Base-by-base conservation (phyloP, 2,797 vertebrate species). In the Gobionotothen gibberifrons region DNA sequence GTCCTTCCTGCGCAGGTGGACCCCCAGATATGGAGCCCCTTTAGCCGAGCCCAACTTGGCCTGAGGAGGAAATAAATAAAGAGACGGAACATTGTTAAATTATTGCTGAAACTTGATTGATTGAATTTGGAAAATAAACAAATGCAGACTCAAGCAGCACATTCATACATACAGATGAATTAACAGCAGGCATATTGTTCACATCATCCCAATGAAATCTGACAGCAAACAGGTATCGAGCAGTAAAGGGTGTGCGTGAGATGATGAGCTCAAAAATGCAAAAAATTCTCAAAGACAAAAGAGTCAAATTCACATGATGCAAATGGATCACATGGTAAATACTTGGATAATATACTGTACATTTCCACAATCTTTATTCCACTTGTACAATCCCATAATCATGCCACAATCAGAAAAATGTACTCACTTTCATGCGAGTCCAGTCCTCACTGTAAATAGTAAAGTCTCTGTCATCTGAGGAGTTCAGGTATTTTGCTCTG, bases 1-100 rank as follows among this genome's bases (percentile, higher is more conserved):
- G 87, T 99, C 98, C 75, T 95, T 99, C 54, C 98, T 94, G 57
- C 97, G 94, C 46, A 99, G 93, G 76, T 99, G 98, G 26, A 96
- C 96, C 0, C 91, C 97, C 1, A 99, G 93, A 82, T 98, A 99
- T 0, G 97, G 93, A 1, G 97, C 98, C 0, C 98, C 98, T 67
- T 90, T 89, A 10, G 97, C 95, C 19, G 93, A 95, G 71, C 97
- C 96, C 4, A 86, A 88, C 79, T 95, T 93, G 49, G 93, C 93
- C 98, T 99, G 73, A 10, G 15, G 17, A 66, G 48, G 9, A 76
- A 62, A 82, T 19, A 59, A 17, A 73, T n/a, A 47, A 60, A 78
- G 4, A 9, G 49, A 26, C 5, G 43, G 9, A 66, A 16, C 5
- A 47, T 2, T 22, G 19, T 29, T 64, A 13, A 51, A 51, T 11